These are phyloP conservation scores for Reticulitermes lucifugus DNA, from an alignment of 2,888 invertebrate species.

Conservation along the genomic window DNA sequence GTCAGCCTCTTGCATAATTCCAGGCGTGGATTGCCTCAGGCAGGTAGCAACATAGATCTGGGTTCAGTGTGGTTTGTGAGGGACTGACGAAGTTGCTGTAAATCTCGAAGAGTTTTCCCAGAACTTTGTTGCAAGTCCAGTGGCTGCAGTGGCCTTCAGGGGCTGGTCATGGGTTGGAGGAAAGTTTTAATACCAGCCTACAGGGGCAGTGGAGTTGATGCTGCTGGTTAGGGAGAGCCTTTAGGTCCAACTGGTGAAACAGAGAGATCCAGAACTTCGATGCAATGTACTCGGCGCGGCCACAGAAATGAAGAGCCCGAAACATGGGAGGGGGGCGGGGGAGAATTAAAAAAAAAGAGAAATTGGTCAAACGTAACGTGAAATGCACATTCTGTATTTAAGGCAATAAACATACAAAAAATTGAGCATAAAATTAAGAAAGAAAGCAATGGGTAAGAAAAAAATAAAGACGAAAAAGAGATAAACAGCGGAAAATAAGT, in stretches of 20 bases:
- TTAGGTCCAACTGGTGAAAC: background rate
- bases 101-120: slow-evolving; percentile 6
- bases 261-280: background rate
- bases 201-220: background rate
- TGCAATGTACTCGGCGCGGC: background rate
- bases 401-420: too few relatives aligned
- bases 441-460: too few relatives aligned
- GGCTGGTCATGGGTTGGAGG: background rate
- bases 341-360: too few relatives aligned
- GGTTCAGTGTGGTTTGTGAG: background rate
- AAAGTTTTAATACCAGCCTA: background rate
- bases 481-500: too few relatives aligned
- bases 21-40: background rate
- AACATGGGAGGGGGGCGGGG: too few relatives aligned
- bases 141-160: background rate
- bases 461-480: too few relatives aligned
- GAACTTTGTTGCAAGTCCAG: slow-evolving; percentile 7
- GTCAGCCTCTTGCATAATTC: background rate
- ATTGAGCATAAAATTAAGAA: too few relatives aligned
- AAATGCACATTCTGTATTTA: too few relatives aligned
- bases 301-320: too few relatives aligned
- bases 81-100: background rate
- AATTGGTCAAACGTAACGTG: too few relatives aligned
- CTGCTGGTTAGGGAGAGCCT: background rate
- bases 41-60: background rate